These are phyloP conservation scores for Chymomyza caudatula DNA, from an alignment of 2,888 invertebrate genomes.

Conservation along the genomic window DNA sequence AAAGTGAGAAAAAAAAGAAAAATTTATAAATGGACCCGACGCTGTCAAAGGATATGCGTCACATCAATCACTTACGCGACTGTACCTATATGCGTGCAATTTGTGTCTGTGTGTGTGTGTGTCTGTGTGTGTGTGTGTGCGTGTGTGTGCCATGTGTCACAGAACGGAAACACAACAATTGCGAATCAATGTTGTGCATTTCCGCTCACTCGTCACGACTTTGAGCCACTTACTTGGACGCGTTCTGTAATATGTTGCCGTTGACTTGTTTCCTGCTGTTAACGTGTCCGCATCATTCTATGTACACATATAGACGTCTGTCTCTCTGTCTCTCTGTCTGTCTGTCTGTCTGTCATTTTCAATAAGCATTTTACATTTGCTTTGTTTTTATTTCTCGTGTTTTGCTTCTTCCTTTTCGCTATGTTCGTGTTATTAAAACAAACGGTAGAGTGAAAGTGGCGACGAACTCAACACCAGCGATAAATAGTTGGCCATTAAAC, in stretches of 20 bases:
- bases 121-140: not conserved
- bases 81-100: not conserved
- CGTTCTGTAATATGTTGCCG: not conserved
- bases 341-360: no score
- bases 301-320: not conserved
- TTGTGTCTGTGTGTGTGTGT: not conserved
- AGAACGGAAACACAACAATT: slow-evolving; percentile 10
- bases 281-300: not conserved
- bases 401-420: not conserved
- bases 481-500: slow-evolving; percentile 2
- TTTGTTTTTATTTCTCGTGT: not conserved
- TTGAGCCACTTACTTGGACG: slow-evolving; percentile 1
- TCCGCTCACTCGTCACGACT: not conserved
- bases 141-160: slow-evolving; percentile 16
- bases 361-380: slow-evolving; percentile 14
- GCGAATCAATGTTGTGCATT: slow-evolving; percentile 23
- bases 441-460: not conserved
- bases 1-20: not conserved
- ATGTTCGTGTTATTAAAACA: slow-evolving; percentile 12
- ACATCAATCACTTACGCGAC: slow-evolving; percentile 37
- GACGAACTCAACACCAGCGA: not conserved
- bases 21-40: slow-evolving; percentile 19
- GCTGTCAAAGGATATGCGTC: slow-evolving; percentile 30
- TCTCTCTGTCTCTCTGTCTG: not conserved
- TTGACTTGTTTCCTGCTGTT: not conserved